Percentiles rank a stretch among this genome's conserved stretches.
phyloP scores from a whole-genome alignment of 1,140 invertebrate genomes.

The Bilobella aurantiaca region DNA sequence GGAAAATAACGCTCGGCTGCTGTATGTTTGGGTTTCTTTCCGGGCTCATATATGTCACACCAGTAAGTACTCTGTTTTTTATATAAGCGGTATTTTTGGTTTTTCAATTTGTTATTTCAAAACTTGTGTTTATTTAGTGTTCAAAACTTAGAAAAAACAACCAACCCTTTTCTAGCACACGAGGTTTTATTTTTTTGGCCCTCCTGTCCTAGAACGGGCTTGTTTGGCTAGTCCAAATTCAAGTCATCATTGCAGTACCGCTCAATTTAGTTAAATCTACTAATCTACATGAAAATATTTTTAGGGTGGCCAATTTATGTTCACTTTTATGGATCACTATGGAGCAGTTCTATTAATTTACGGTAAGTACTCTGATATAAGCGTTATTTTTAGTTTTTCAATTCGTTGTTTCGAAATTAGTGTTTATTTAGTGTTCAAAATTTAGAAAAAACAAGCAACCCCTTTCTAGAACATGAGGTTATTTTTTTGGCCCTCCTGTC shows the following conservation, averaged over 20 bases:
- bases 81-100: neutral
- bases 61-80: neutral
- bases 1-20: neutral
- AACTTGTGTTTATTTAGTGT: neutral
- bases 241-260: too few relatives aligned
- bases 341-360: slow-evolving; percentile 53
- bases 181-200: too few relatives aligned
- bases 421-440: neutral
- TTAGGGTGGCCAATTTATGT: slow-evolving; percentile 68
- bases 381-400: neutral
- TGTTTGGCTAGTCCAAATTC: too few relatives aligned
- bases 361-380: slow-evolving; percentile 25
- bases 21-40: neutral
- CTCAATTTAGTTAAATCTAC: too few relatives aligned
- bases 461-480: too few relatives aligned
- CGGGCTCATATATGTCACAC: slow-evolving; percentile 6
- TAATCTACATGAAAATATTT: too few relatives aligned
- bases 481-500: too few relatives aligned
- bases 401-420: neutral
- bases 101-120: neutral
- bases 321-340: slow-evolving; percentile 52
- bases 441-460: neutral
- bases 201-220: too few relatives aligned
- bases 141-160: neutral
- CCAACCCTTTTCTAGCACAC: too few relatives aligned